Base-by-base conservation (phyloP, 1,140 invertebrate species). In the Drosophila azteca region DNA sequence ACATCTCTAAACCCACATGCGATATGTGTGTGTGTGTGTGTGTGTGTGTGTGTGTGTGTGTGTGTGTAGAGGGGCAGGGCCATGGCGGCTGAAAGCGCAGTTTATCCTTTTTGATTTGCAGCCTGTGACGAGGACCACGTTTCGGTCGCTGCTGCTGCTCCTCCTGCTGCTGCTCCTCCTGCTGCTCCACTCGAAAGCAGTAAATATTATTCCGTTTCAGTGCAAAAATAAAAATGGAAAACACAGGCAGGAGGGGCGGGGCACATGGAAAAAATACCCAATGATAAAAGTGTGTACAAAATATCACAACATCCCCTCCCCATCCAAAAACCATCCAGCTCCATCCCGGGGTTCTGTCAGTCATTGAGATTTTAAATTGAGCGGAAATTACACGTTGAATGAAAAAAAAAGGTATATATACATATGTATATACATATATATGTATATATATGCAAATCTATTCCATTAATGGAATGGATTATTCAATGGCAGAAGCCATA, bases 21-120 rank as follows among this genome's bases (percentile, higher is more conserved):
- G 57, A n/a, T 22, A 43, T 44, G 17, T 20, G 17, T 20, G 17
- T 20, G 17, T 20, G 17, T 20, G 17, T 20, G 17, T 20, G 17
- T 20, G n/a, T 44, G 17, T 20, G 17, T 20, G 17, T 20, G 17
- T 44, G 17, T 20, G 17, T 20, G 17, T 20, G 17, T 20, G 17
- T 20, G 17, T 20, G 17, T 20, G 17, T 20, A 35, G 24, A 26
- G 24, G 24, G 24, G 24, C 24, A 46, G 6, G 62, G 64, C 22
- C 52, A 77, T 88, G 78, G 77, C 75, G 77, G 83, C 71, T 83
- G 71, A 79, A 87, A 79, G 82, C 83, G 73, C 79, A 83, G 79
- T 88, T 88, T 88, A 88, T 88, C 83, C 84, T 79, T 89, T 88
- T 88, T 89, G 79, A 89, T 88, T 88, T 88, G 83, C 79, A 79